Conservation (phyloP, 2,888 invertebrate species). For the Xestia sexstrigata region DNA sequence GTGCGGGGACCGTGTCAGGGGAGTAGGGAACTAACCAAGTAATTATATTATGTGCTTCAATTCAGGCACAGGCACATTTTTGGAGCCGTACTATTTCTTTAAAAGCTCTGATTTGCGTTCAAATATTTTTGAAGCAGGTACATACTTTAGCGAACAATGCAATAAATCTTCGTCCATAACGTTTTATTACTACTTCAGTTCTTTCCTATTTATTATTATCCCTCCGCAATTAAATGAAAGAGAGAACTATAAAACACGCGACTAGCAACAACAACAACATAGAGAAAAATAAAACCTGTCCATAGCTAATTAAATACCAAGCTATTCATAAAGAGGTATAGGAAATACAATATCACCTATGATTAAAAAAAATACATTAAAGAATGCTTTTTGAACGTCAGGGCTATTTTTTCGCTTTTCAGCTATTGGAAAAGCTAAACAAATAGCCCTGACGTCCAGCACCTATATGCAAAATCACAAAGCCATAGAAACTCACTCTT, state of each 20-base stretch:
- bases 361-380: not conserved
- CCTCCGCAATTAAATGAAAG: conserved; percentile 5
- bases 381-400: no score
- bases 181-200: conserved; percentile 32
- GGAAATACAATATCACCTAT: not conserved
- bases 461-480: not conserved
- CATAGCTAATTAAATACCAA: not conserved
- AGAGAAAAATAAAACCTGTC: not conserved
- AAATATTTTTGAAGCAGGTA: not conserved
- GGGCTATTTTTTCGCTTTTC: no score
- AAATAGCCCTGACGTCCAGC: no score
- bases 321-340: not conserved
- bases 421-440: not conserved
- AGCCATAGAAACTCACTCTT: not conserved
- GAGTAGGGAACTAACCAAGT: not conserved
- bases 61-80: not conserved
- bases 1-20: not conserved
- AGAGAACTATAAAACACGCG: conserved; percentile 7
- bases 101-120: not conserved
- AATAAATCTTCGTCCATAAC: conserved; percentile 28
- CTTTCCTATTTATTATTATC: conserved; percentile 19
- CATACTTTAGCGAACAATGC: conserved; percentile 15
- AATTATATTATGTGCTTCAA: not conserved
- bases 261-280: not conserved
- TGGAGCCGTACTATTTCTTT: not conserved